Percentiles rank a stretch among this genome's conserved stretches.
These are phyloP conservation scores for Nipponia nippon DNA, from an alignment of 2,113 vertebrate species.

Conservation along the genomic window DNA sequence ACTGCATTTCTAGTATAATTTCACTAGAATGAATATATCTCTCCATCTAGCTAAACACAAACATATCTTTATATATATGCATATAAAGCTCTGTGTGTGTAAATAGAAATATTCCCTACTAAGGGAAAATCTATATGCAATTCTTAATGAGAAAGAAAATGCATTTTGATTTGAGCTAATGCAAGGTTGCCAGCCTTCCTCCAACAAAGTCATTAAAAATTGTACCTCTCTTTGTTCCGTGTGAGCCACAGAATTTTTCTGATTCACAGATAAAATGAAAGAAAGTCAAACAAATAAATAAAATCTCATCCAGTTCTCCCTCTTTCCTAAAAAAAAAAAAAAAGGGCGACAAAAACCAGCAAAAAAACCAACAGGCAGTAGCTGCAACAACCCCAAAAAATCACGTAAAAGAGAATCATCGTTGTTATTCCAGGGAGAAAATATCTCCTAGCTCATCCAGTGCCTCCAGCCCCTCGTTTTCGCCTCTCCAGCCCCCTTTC, in stretches of 20 bases:
- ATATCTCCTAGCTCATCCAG: neutral
- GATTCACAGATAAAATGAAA: constrained; percentile 1
- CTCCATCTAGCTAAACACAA: constrained; percentile 39
- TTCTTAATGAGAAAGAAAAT: neutral
- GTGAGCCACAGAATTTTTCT: constrained; percentile 10
- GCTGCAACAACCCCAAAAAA: neutral
- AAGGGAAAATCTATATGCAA: neutral
- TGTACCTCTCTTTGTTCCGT: constrained; percentile 25
- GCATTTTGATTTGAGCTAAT: constrained; percentile 9
- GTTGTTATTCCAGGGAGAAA: neutral
- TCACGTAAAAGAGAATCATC: neutral
- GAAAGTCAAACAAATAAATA: neutral
- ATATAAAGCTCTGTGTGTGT: neutral
- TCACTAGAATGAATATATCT: constrained; percentile 32
- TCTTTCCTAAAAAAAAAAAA: neutral
- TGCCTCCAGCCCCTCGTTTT: neutral
- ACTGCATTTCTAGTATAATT: constrained; percentile 21
- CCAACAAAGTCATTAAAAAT: neutral
- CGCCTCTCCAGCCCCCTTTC: neutral
- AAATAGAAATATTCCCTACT: constrained; percentile 37
- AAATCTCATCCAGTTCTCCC: neutral
- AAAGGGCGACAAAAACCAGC: accelerated
- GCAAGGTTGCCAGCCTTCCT: neutral
- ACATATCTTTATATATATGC: constrained; percentile 9
- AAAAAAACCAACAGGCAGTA: neutral